Base-by-base conservation (phyloP, 1,140 invertebrate genomes). In the Hesperophylax magnus region DNA sequence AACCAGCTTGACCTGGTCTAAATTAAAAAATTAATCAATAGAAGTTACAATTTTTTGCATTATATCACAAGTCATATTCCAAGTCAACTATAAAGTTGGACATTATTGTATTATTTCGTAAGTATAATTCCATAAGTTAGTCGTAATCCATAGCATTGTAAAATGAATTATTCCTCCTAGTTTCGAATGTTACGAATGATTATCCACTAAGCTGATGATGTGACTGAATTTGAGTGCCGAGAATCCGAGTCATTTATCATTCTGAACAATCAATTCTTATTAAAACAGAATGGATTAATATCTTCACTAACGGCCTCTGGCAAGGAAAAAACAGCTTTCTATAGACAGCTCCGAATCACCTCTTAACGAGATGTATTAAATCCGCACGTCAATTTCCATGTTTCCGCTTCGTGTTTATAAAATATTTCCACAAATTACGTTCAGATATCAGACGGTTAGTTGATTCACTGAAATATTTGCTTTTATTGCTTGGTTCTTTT, bases 221-320 rank as follows among this genome's bases (percentile, higher is more conserved):
- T 31, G 24, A 27, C 24, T 31, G 61, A 14, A 65, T 24, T 31
- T 31, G 61, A 14, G 39, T 47, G 60, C 20, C 22, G 6, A 24
- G 31, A 65, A 31, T 65, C 61, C 61, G 8, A 20, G n/a, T 71
- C 31, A 71, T 71, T 71, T 71, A 71, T 71, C 67, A 71, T 71
- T 39, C 34, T 20, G n/a, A 47, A 71, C 67, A 71, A 71, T 71
- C 67, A 71, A 71, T 71, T 71, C 67, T 71, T 71, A 71, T 71
- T 47, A 71, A 71, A 47, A 71, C 39, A n/a, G 61, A 52, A 71
- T 24, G 31, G 34, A 71, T 71, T 47, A 71, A 71, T 71, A 71
- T 71, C 67, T 71, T 20, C 67, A 47, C 67, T 20, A 17, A 39
- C 67, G 6, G 67, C 67, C 67, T 15, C 67, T 53, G 67, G n/a